Conservation (phyloP, 2,888 invertebrate species). For the Harpalus rufipes region DNA sequence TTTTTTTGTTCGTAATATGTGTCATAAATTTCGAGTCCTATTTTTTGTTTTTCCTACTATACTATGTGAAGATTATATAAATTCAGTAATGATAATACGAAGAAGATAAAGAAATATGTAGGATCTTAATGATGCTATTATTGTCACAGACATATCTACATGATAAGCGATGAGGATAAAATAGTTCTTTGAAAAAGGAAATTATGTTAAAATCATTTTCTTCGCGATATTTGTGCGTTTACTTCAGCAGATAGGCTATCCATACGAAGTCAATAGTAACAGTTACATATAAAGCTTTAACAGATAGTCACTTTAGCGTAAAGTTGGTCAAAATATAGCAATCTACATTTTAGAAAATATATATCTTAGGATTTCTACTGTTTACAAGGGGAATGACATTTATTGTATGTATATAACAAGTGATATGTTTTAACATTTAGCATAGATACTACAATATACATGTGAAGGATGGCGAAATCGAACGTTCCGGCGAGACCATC, state of each 20-base stretch:
- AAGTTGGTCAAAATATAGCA: constrained; percentile 57
- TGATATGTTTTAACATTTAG: constrained; percentile 64
- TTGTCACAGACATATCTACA: constrained; percentile 55
- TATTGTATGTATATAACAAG: constrained; percentile 57
- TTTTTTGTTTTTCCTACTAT: too few species aligned
- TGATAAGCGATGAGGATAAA: background rate
- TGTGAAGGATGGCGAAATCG: background rate
- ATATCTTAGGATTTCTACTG: constrained; percentile 25
- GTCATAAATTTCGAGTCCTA: too few species aligned
- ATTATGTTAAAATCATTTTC: background rate
- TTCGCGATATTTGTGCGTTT: constrained; percentile 39
- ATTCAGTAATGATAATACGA: background rate
- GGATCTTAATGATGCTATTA: constrained; percentile 50
- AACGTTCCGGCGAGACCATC: background rate
- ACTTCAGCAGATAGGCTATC: constrained; percentile 58
- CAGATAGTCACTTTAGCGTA: constrained; percentile 53
- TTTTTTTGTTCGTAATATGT: too few species aligned
- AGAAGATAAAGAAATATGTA: constrained; percentile 16
- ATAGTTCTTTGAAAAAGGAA: background rate
- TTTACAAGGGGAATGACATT: constrained; percentile 45
- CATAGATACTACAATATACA: constrained; percentile 37
- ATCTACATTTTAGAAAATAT: constrained; percentile 53
- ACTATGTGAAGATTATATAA: background rate
- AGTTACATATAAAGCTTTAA: constrained; percentile 53
- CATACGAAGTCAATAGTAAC: constrained; percentile 41